Base-by-base conservation (phyloP, 2,113 vertebrate species). In the Trochalopteron elliotii region DNA sequence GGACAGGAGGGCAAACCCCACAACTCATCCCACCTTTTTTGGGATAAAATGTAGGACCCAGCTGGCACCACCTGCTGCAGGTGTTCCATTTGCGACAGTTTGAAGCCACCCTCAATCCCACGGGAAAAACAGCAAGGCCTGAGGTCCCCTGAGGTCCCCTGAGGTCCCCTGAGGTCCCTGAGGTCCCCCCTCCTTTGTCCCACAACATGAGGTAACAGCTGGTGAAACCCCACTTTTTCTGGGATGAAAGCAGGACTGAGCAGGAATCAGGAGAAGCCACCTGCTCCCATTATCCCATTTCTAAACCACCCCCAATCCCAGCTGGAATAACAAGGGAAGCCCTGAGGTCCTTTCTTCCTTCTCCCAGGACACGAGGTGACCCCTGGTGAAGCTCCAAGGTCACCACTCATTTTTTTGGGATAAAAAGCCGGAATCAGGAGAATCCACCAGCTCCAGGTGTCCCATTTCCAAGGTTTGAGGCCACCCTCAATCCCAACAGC, bases 41-140 rank as follows among this genome's bases (percentile, higher is more conserved):
- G 7, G 31, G 20, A 7, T 24, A 22, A 15, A 50, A 39, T 35
- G 11, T 15, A n/a, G 77, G 44, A 72, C 6, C 2, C 8, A 40
- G 52, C 0, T 0, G 2, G 30, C 5, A 20, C 15, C 27, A 2
- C 40, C 53, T 40, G 20, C 49, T 55, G 22, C 59, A 4, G 6
- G 28, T 56, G 31, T 37, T 20, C 47, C 6, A 0, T 23, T 61
- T 52, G 37, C 17, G 37, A 12, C 0, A 5, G 42, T 37, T 30
- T 47, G 72, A 42, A 39, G 37, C 16, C 31, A 44, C 10, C 13
- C 19, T 55, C 10, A 13, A 35, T 23, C 33, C 64, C 15, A 30
- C 24, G 8, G n/a, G 16, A 42, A 64, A 86, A 60, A 6, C 14
- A 37, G n/a, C 14, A 23, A 49, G 13, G 9, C 18, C n/a, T 28